Evolutionary conservation across 2,113 vertebrate genomes (phyloP), one percentile per base, ranked within the genome.

Genomic region (Stegostoma tigrinum): DNA sequence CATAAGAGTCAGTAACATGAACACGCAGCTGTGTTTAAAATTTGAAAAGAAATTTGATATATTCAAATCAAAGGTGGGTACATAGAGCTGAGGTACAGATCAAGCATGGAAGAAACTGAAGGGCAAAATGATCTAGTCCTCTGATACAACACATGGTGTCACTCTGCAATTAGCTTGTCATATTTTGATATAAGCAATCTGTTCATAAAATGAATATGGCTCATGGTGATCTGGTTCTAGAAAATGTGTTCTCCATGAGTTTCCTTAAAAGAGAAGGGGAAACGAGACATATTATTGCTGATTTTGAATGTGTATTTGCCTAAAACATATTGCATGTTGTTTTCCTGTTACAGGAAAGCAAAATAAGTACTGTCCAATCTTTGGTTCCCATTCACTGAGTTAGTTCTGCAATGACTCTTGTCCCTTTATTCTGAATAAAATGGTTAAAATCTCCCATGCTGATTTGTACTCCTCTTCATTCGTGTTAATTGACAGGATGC

Each of bases 1-100:
- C 95, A 80, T 83, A 96, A 95, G 34, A 95, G 48, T 83, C 30
- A 15, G 23, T 34, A 64, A 87, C 23, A 87, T 87, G 12, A 70
- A 68, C 21, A 95, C 38, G 42, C 38, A 83, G 23, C 80, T 42
- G 80, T 42, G 80, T 83, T 83, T 42, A 83, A 83, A 83, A 45
- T 21, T 45, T 83, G 80, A 83, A 83, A 83, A 83, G 80, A 42
- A 83, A 83, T 83, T 83, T 42, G 45, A 45, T 45, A 0, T 15
- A 83, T 83, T 14, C 3, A 42, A 38, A 83, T 83, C n/a, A 83
- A 83, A 15, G 78, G 78, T 38, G 15, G 38, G 34, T 19, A 83
- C 38, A 42, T 42, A 5, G 78, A 42, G n/a, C 15, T 83, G 38
- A 83, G 80, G 6, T 21, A 23, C 5, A 42, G 80, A 61, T 61